Evolutionary conservation across 2,113 vertebrate genomes (phyloP).

Genomic region (Solea senegalensis): DNA sequence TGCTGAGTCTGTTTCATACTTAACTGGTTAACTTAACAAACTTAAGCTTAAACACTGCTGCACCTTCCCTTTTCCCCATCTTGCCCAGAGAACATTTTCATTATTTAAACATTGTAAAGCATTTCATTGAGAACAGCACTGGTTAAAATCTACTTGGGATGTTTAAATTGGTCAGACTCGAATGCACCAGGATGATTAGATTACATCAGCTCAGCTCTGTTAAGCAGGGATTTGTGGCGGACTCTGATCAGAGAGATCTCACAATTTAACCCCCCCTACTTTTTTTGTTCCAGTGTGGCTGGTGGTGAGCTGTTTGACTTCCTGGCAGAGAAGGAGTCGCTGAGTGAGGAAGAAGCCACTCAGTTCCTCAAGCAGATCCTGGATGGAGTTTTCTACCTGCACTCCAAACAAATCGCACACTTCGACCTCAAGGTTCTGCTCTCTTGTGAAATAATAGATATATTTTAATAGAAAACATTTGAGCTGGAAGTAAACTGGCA

Average conservation of each 20-base stretch:
- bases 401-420: slow-evolving; percentile 94
- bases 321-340: slow-evolving; percentile 96
- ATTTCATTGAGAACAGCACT: neutral
- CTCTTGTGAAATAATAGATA: no score
- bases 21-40: no score
- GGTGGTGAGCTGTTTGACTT: slow-evolving; percentile 98
- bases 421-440: slow-evolving; percentile 94
- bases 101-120: neutral
- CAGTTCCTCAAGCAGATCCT: slow-evolving; percentile 99
- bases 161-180: slow-evolving; percentile 46
- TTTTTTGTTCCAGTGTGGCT: slow-evolving; percentile 85
- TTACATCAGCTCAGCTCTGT: slow-evolving; percentile 55
- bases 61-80: neutral
- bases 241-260: slow-evolving; percentile 46
- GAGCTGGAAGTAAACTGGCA: no score
- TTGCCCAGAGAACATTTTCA: neutral
- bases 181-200: slow-evolving; percentile 61
- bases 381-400: slow-evolving; percentile 96
- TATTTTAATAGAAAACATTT: no score
- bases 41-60: no score
- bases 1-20: no score
- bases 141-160: slow-evolving; percentile 8
- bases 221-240: slow-evolving; percentile 60
- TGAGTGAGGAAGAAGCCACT: slow-evolving; percentile 96
- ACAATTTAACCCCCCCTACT: slow-evolving; percentile 23